Base-by-base conservation (phyloP, 2,888 invertebrate species). In the Drosophila mimica region DNA sequence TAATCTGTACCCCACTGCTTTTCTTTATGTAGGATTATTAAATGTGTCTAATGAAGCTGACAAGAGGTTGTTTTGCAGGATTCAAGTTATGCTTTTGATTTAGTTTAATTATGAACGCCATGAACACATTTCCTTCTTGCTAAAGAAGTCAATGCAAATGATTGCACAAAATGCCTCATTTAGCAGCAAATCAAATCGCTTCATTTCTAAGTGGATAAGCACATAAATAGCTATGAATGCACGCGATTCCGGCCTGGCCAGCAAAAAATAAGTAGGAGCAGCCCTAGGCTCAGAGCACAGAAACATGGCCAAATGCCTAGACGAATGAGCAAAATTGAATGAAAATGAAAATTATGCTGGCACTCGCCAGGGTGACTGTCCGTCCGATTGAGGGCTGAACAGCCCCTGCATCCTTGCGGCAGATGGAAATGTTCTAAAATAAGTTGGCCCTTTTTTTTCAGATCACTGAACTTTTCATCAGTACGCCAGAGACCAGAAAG, bases 291-390 rank as follows among this genome's bases (percentile, higher is more conserved):
- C 48, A 31, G 33, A 52, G 43, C 62, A 48, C 62, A 48, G 30
- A 56, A 58, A 57, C 51, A 77, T 81, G 68, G 62, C 64, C 76
- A 75, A 72, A 70, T 59, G 75, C 80, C 78, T 72, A 74, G 87
- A 77, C 82, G 87, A 87, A 74, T 83, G 90, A 83, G 38, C 76
- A 79, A 76, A 90, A 90, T 89, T 90, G 86, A 90, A 87, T 87
- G 89, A 90, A 87, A 87, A 87, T 87, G 82, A 89, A 83, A 90
- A 87, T 87, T 84, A 90, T 84, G 89, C 82, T 83, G 78, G 78
- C 70, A 74, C 40, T 69, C 52, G 69, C 52, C 66, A 68, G 63
- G 62, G 52, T 71, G 79, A 31, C 20, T 63, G 62, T 34, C 51
- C n/a, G 40, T n/a, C 61, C 25, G 1, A 25, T 51, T 38, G 56